Conservation (phyloP, 2,113 vertebrate species). For the Paraplagusia blochii region DNA sequence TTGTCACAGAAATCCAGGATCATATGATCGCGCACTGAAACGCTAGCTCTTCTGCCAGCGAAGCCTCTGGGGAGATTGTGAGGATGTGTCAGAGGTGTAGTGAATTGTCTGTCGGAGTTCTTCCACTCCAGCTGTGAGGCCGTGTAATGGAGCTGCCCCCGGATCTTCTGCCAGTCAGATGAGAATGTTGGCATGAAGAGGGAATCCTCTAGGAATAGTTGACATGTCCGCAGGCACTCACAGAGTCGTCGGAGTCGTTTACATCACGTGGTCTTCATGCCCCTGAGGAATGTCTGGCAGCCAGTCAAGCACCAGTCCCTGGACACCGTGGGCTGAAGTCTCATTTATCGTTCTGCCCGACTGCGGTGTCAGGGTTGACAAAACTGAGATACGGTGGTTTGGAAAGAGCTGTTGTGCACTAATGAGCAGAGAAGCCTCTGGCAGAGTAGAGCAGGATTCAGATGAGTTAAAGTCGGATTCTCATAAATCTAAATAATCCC, state of each 20-base stretch:
- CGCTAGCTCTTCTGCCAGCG: neutral
- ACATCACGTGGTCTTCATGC: conserved; percentile 9
- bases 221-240: conserved; percentile 24
- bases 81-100: conserved; percentile 3
- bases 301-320: neutral
- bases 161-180: neutral
- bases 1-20: neutral
- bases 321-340: neutral
- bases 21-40: conserved; percentile 36
- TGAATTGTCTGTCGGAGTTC: conserved; percentile 34
- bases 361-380: neutral
- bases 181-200: conserved; percentile 42
- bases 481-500: conserved; percentile 13
- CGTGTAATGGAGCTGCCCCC: conserved; percentile 43
- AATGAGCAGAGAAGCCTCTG: neutral
- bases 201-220: conserved; percentile 43
- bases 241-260: conserved; percentile 16
- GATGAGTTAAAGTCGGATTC: conserved; percentile 13
- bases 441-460: conserved; percentile 8
- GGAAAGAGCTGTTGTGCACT: neutral
- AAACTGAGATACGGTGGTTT: neutral
- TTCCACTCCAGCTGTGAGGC: conserved; percentile 42
- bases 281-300: neutral
- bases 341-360: neutral
- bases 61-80: conserved; percentile 16